Percentiles rank a stretch among this genome's conserved stretches.
phyloP scores from a whole-genome alignment of 1,140 invertebrate species.

The Drosophila melanica region DNA sequence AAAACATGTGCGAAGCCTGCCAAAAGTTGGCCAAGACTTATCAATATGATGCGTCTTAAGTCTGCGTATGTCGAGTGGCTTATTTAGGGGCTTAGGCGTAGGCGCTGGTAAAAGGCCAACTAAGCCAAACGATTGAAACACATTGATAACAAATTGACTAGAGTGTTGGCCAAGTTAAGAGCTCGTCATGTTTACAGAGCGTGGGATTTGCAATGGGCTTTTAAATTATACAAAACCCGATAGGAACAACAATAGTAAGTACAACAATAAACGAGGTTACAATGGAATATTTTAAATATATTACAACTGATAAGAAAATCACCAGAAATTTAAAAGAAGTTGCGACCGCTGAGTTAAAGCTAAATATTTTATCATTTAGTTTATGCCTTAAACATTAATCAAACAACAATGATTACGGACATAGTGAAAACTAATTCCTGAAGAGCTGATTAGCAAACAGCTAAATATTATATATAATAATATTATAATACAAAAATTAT shows the following conservation, averaged over 20 bases:
- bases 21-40: slow-evolving; percentile 60
- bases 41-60: slow-evolving; percentile 47
- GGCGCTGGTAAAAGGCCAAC: slow-evolving; percentile 52
- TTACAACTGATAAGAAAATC: too few species aligned
- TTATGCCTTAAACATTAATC: too few species aligned
- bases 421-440: too few species aligned
- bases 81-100: slow-evolving; percentile 50
- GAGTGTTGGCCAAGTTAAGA: slow-evolving; percentile 55
- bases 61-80: slow-evolving; percentile 60
- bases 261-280: slow-evolving; percentile 31
- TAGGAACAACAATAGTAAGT: slow-evolving; percentile 24
- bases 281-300: not conserved
- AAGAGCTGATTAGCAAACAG: too few species aligned
- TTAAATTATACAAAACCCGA: slow-evolving; percentile 21
- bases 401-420: too few species aligned
- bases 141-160: slow-evolving; percentile 62
- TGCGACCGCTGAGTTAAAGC: not conserved
- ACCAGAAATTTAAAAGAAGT: not conserved
- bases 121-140: slow-evolving; percentile 57
- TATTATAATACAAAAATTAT: too few species aligned
- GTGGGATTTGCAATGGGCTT: slow-evolving; percentile 21
- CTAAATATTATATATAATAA: too few species aligned
- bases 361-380: not conserved
- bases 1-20: slow-evolving; percentile 19
- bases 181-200: slow-evolving; percentile 3